Evolutionary conservation across 2,113 vertebrate species (phyloP).

Genomic region (Notothenia coriiceps): DNA sequence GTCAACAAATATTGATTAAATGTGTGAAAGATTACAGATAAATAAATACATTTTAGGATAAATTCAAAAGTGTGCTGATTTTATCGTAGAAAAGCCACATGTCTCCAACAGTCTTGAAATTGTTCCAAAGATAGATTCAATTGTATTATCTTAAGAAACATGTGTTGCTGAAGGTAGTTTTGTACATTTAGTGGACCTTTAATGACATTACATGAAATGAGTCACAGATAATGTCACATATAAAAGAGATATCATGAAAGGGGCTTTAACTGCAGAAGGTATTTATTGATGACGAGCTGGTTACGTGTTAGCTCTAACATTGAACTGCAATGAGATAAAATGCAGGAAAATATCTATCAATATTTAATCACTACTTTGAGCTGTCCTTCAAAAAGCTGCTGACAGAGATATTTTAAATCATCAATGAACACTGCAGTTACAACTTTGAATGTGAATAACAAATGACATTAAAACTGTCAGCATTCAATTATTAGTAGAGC

Average conservation of each 20-base stretch:
- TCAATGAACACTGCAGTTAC: background rate
- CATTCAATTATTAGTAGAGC: background rate
- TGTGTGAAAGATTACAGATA: too few relatives aligned
- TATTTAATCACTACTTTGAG: background rate
- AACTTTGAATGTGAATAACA: conserved; percentile 1
- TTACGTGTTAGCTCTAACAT: background rate
- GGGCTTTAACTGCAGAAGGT: background rate
- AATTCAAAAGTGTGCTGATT: too few relatives aligned
- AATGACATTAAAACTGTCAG: conserved; percentile 1
- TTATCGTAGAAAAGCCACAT: background rate
- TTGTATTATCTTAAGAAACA: background rate
- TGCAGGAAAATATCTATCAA: background rate
- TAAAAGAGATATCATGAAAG: too few relatives aligned
- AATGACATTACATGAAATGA: background rate
- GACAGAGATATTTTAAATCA: conserved; percentile 2
- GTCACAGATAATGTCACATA: background rate
- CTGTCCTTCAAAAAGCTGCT: conserved; percentile 20
- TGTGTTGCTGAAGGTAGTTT: background rate
- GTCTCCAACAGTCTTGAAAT: too few relatives aligned
- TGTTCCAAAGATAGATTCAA: background rate
- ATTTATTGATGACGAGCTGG: background rate
- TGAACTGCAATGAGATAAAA: background rate
- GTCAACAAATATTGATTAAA: conserved; percentile 3
- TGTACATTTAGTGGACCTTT: background rate
- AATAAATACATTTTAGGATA: too few relatives aligned